Percentiles rank a stretch among this genome's conserved stretches.
Conservation (phyloP, 2,797 vertebrate species). For the Huso huso region DNA sequence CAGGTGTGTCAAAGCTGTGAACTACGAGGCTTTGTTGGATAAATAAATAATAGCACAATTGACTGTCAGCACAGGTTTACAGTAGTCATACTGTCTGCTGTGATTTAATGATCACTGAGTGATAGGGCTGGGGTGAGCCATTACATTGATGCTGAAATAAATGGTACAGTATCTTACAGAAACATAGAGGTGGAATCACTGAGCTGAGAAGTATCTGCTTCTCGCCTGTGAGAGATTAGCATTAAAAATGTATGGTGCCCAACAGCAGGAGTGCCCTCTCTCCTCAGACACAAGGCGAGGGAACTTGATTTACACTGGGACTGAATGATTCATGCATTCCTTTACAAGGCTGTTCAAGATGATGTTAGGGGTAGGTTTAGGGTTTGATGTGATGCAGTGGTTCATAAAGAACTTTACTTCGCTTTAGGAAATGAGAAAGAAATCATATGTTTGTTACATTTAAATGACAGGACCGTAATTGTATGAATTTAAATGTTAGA, state of each 20-base stretch:
- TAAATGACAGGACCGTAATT: too few relatives aligned
- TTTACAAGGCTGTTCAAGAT: too few relatives aligned
- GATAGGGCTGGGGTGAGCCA: neutral
- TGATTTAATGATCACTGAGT: neutral
- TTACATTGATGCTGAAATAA: neutral
- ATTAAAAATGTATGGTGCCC: neutral
- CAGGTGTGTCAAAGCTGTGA: neutral
- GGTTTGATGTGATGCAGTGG: too few relatives aligned
- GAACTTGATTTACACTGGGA: too few relatives aligned
- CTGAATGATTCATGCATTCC: too few relatives aligned
- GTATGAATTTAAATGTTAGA: too few relatives aligned
- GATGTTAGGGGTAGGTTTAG: too few relatives aligned
- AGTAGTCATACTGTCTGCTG: neutral
- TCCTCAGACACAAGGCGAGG: neutral
- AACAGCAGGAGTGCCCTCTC: neutral
- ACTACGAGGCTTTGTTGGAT: neutral
- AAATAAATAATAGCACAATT: neutral
- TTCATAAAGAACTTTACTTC: too few relatives aligned
- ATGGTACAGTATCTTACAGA: neutral
- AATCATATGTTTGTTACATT: too few relatives aligned
- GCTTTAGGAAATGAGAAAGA: too few relatives aligned
- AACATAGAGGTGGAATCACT: neutral
- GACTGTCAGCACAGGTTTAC: neutral
- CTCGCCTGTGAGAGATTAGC: neutral
- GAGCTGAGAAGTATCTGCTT: neutral